phyloP scores from a whole-genome alignment of 2,113 vertebrate species.

The Perca schrenkii region DNA sequence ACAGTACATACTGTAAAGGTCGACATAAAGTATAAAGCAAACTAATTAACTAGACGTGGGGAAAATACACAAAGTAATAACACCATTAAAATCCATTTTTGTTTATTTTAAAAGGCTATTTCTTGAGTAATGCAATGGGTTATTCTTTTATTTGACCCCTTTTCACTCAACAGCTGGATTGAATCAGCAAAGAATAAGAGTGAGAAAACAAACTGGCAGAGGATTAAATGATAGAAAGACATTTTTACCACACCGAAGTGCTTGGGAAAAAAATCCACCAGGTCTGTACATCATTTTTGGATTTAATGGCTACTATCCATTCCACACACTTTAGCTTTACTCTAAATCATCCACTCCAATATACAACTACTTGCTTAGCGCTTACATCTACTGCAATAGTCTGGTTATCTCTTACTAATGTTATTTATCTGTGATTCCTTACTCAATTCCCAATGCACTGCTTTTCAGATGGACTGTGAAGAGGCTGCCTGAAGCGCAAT shows the following conservation, averaged over 20 bases:
- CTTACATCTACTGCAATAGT: not conserved
- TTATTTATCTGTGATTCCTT: conserved; percentile 25
- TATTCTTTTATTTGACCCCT: not conserved
- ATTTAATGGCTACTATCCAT: conserved; percentile 18
- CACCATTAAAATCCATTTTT: conserved; percentile 17
- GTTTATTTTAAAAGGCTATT: conserved; percentile 15
- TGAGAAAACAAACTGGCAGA: conserved; percentile 6
- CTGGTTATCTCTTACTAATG: conserved; percentile 25
- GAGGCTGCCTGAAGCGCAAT: conserved; percentile 22
- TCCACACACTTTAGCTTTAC: conserved; percentile 7
- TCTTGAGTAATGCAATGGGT: not conserved
- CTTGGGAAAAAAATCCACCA: not conserved
- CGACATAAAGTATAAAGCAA: conserved; percentile 56
- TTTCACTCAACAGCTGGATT: not conserved
- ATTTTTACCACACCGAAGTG: conserved; percentile 17
- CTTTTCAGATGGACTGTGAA: conserved; percentile 21
- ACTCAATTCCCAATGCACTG: conserved; percentile 6
- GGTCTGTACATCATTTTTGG: conserved; percentile 1
- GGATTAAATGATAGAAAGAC: conserved; percentile 9
- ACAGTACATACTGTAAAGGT: conserved; percentile 56
- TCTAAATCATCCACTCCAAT: conserved; percentile 29
- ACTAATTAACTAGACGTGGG: conserved; percentile 62
- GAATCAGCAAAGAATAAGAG: not conserved
- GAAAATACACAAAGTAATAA: conserved; percentile 44
- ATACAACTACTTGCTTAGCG: conserved; percentile 21